Evolutionary conservation across 2,797 vertebrate genomes (phyloP).

Genomic region (Hippopotamyrus pictus): DNA sequence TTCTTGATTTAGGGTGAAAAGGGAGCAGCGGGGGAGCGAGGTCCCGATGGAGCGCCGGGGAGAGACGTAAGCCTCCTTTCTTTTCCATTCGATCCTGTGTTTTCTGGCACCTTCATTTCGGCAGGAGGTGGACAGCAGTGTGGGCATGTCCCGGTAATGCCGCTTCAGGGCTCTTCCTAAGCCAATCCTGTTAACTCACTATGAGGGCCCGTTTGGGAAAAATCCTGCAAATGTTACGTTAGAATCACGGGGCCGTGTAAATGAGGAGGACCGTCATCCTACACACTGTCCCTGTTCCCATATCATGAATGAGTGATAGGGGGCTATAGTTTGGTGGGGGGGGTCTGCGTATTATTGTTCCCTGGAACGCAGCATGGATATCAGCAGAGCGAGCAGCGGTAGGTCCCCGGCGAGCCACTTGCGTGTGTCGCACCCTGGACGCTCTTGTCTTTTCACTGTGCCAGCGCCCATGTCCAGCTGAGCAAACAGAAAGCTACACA

Average conservation of each 20-base stretch:
- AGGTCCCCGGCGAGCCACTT: background rate
- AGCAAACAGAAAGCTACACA: conserved; percentile 74
- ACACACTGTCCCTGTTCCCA: background rate
- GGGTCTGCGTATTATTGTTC: background rate
- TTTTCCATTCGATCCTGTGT: background rate
- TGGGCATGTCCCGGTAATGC: conserved; percentile 14
- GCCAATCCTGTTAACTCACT: background rate
- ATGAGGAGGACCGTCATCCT: background rate
- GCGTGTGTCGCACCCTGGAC: background rate
- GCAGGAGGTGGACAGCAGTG: background rate
- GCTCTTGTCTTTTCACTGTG: background rate
- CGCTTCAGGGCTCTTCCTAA: background rate
- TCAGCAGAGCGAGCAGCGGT: background rate
- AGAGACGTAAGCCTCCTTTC: conserved; percentile 49
- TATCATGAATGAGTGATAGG: background rate
- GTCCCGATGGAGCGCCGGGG: conserved; percentile 54
- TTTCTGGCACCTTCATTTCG: background rate
- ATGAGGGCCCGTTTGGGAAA: no score
- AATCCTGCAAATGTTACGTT: no score
- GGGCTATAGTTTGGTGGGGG: background rate
- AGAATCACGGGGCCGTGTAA: background rate
- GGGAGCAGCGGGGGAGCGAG: conserved; percentile 55
- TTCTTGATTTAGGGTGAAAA: conserved; percentile 56
- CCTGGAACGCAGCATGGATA: background rate
- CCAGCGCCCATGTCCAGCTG: conserved; percentile 51